Percentiles rank a stretch among this genome's conserved stretches.
Conservation (phyloP, 2,797 vertebrate species). For the Pipistrellus pygmaeus region DNA sequence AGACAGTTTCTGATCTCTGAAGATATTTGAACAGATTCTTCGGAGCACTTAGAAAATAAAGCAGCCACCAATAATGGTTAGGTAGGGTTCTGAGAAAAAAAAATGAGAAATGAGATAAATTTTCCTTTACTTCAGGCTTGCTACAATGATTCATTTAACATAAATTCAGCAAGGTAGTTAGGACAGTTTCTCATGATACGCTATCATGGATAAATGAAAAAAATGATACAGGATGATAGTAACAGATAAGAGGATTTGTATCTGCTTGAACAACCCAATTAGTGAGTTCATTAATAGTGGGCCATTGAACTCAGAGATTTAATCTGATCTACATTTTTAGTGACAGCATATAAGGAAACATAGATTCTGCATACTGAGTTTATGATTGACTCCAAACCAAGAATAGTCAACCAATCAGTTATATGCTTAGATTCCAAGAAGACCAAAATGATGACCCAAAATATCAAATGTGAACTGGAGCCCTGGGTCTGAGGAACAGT, state of each 20-base stretch:
- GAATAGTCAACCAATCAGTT: constrained; percentile 25
- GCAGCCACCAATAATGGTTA: background rate
- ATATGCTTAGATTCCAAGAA: background rate
- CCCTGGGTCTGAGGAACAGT: background rate
- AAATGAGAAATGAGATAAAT: constrained; percentile 55
- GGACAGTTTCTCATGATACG: constrained; percentile 1
- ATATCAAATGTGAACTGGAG: background rate
- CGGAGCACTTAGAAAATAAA: constrained; percentile 25
- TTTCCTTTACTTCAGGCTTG: constrained; percentile 14
- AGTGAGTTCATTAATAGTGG: constrained; percentile 57
- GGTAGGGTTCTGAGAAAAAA: background rate
- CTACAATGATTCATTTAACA: constrained; percentile 51
- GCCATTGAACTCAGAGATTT: constrained; percentile 58
- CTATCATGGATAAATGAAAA: constrained; percentile 46
- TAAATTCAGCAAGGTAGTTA: constrained; percentile 45
- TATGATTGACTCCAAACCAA: background rate
- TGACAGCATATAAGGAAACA: constrained; percentile 21
- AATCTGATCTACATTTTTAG: constrained; percentile 47
- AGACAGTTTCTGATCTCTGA: background rate
- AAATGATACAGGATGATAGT: background rate
- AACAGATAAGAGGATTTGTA: constrained; percentile 60
- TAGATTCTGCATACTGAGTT: background rate
- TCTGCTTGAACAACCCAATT: constrained; percentile 62
- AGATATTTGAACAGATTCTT: background rate
- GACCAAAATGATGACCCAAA: background rate